phyloP scores from a whole-genome alignment of 2,113 vertebrate species.

The Gallinago jamesoni region DNA sequence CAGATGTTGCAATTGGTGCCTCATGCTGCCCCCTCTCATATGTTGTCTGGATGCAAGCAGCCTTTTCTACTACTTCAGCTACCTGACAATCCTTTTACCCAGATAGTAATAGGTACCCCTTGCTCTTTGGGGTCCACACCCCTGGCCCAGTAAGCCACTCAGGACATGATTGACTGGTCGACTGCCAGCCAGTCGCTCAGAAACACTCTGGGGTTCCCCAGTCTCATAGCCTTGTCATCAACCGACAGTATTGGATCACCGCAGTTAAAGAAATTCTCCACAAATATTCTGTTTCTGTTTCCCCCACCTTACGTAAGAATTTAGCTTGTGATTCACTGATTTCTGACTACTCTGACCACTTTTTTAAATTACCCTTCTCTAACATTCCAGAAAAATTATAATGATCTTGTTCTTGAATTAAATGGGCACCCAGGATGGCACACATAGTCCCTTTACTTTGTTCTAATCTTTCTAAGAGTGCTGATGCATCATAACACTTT shows the following conservation, averaged over 20 bases:
- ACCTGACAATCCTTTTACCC: no score
- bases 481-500: not conserved
- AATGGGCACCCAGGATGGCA: not conserved
- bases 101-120: no score
- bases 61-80: no score
- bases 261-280: not conserved
- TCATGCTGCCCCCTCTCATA: no score
- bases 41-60: no score
- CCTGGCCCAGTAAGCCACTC: no score
- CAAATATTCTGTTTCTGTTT: not conserved
- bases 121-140: no score
- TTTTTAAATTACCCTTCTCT: not conserved
- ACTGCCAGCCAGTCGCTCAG: not conserved
- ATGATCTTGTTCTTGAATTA: not conserved
- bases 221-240: not conserved
- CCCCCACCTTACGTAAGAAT: not conserved
- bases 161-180: no score
- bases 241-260: not conserved
- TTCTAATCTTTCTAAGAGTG: not conserved
- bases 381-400: not conserved
- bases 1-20: no score
- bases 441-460: not conserved
- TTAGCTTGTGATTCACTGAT: not conserved
- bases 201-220: not conserved
- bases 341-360: not conserved